Percentiles rank a stretch among this genome's conserved stretches.
These are phyloP conservation scores for Listronotus oregonensis DNA, from an alignment of 1,140 invertebrate genomes.

Conservation along the genomic window DNA sequence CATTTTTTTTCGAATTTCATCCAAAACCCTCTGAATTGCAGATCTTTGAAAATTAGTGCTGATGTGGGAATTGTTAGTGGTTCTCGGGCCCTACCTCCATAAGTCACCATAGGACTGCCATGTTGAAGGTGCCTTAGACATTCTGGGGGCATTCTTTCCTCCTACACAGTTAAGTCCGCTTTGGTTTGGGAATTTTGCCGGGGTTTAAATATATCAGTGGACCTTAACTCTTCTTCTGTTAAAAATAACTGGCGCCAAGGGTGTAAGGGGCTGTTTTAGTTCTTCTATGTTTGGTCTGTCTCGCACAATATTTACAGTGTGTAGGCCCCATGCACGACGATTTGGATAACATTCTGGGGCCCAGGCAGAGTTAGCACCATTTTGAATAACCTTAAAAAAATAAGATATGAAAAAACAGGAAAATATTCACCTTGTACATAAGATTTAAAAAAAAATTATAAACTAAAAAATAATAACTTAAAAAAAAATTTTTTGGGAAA, in stretches of 20 bases:
- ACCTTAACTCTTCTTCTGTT: slow-evolving; percentile 86
- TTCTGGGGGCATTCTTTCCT: slow-evolving; percentile 85
- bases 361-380: slow-evolving; percentile 95
- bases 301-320: slow-evolving; percentile 86
- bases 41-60: slow-evolving; percentile 91
- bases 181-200: slow-evolving; percentile 70
- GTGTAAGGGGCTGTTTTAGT: slow-evolving; percentile 65
- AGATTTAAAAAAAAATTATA: neutral
- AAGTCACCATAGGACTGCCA: slow-evolving; percentile 88
- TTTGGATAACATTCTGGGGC: slow-evolving; percentile 94
- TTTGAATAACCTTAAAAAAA: slow-evolving; percentile 78
- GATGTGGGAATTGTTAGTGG: slow-evolving; percentile 84
- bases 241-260: slow-evolving; percentile 87
- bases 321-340: slow-evolving; percentile 76
- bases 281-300: slow-evolving; percentile 79
- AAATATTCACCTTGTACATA: neutral
- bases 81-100: slow-evolving; percentile 96
- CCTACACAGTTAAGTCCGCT: slow-evolving; percentile 94
- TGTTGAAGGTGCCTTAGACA: slow-evolving; percentile 75
- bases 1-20: slow-evolving; percentile 80
- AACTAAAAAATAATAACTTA: slow-evolving; percentile 36
- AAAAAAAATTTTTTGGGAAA: too few species aligned
- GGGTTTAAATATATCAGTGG: slow-evolving; percentile 73
- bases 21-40: slow-evolving; percentile 91
- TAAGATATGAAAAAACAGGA: neutral